Evolutionary conservation across 2,888 invertebrate species (phyloP), one percentile per base, ranked within the genome.

Genomic region (Brenthis daphne): DNA sequence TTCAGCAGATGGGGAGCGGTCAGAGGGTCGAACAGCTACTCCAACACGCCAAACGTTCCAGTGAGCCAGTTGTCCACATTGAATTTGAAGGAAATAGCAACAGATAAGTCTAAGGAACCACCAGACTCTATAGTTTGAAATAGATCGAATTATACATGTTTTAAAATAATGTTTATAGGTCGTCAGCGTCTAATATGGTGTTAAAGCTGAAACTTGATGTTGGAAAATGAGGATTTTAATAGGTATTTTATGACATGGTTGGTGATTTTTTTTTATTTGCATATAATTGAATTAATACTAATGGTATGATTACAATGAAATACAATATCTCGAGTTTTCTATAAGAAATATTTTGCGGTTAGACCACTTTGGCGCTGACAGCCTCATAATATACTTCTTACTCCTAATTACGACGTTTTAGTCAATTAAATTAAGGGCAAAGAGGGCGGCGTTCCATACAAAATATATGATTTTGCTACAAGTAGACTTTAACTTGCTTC

Each of bases 1-100:
- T 87, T 91, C 61, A 93, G 90, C 37, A 75, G 90, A 0, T 94
- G 94, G 94, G 90, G 94, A 1, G 81, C 89, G 0, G 85, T 93
- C 0, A 81, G 94, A 0, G 93, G 24, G 0, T 94, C 94, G 0
- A 93, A 94, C 56, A 94, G 90, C 29, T 93, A 91, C 55, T 86
- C 90, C 0, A 82, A 85, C 53, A 67, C 83, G 0, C 74, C 79
- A 0, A 83, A 80, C 3, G 74, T 89, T 0, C 91, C 92, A 0
- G 87, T 91, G 37, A 88, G 88, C 71, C 92, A 91, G 50, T 58
- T 92, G 55, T 92, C 92, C 0, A 92, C 92, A 0, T 69, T 90
- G 47, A 87, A 91, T 69, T 71, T 92, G 55, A 85, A 85, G 65
- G 81, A 79, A 47, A 79, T 85, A 0, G 70, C 77, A 0, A 66